Percentiles rank a stretch among this genome's conserved stretches.
These are phyloP conservation scores for Galaxias olidus DNA, from an alignment of 2,797 vertebrate species.

Conservation along the genomic window DNA sequence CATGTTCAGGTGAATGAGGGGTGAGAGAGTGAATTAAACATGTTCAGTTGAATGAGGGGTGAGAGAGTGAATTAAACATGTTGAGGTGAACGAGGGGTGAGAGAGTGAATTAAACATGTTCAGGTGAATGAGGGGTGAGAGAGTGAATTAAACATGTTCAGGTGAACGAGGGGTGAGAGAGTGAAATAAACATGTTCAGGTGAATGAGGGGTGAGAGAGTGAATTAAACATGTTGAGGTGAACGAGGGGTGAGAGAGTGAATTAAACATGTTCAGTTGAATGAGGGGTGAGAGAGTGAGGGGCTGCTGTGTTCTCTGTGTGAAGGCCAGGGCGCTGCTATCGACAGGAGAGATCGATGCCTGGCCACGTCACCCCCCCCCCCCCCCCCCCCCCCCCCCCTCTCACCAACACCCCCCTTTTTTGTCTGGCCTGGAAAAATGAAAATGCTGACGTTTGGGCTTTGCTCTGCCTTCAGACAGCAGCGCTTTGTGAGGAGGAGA, in stretches of 20 bases:
- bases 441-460: constrained; percentile 78
- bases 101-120: too few species aligned
- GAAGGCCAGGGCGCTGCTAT: constrained; percentile 67
- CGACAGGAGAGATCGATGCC: constrained; percentile 76
- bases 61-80: constrained; percentile 77
- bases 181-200: too few species aligned
- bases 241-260: constrained; percentile 82
- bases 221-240: too few species aligned
- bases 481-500: constrained; percentile 56
- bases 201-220: constrained; percentile 78
- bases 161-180: constrained; percentile 78
- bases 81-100: constrained; percentile 80
- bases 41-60: constrained; percentile 81
- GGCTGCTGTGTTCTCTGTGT: constrained; percentile 76
- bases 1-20: constrained; percentile 81
- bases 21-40: constrained; percentile 75
- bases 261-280: constrained; percentile 86
- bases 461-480: constrained; percentile 69
- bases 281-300: constrained; percentile 77
- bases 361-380: constrained; percentile 79
- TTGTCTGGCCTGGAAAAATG: constrained; percentile 60
- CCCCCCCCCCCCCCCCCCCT: constrained; percentile 75
- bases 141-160: too few species aligned
- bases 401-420: constrained; percentile 74
- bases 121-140: constrained; percentile 79